Evolutionary conservation across 2,888 invertebrate species (phyloP).

Genomic region (Eristalis intricaria): DNA sequence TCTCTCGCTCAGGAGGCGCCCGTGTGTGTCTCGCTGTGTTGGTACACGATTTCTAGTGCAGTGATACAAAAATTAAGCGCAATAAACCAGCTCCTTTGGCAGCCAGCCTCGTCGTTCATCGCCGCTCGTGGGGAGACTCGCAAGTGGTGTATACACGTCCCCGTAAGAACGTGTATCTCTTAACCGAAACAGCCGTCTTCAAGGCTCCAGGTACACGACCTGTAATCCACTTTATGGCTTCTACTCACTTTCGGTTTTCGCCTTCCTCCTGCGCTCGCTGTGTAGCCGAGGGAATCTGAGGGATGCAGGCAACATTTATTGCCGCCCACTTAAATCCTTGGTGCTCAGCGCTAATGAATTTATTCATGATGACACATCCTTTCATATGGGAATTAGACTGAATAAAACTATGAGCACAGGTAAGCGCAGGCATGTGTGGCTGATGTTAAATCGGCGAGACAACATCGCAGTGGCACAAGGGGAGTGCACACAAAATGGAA

Average conservation of each 20-base stretch:
- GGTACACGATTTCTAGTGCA: conserved; percentile 36
- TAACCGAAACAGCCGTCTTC: conserved; percentile 41
- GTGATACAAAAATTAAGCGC: conserved; percentile 34
- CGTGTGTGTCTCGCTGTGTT: conserved; percentile 14
- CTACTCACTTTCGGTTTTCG: conserved; percentile 61
- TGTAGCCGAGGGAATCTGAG: conserved; percentile 10
- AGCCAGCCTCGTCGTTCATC: background rate
- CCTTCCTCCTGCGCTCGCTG: background rate
- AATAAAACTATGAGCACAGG: conserved; percentile 49
- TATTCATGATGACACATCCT: conserved; percentile 71
- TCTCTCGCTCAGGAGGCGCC: background rate
- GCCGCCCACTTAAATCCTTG: conserved; percentile 68
- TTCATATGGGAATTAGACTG: conserved; percentile 61
- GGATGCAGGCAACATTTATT: conserved; percentile 63
- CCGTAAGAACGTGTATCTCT: conserved; percentile 33
- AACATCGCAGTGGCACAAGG: conserved; percentile 6
- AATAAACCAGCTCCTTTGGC: conserved; percentile 33
- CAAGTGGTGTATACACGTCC: conserved; percentile 20
- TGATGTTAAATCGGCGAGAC: conserved; percentile 22
- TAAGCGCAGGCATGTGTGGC: background rate
- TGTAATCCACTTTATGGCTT: conserved; percentile 69
- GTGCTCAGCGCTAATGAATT: conserved; percentile 70
- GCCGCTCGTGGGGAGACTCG: conserved; percentile 3
- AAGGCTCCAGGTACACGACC: conserved; percentile 68
- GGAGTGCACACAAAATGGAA: background rate